Conservation (phyloP, 2,888 invertebrate genomes). For the Ephialtes manifestator region DNA sequence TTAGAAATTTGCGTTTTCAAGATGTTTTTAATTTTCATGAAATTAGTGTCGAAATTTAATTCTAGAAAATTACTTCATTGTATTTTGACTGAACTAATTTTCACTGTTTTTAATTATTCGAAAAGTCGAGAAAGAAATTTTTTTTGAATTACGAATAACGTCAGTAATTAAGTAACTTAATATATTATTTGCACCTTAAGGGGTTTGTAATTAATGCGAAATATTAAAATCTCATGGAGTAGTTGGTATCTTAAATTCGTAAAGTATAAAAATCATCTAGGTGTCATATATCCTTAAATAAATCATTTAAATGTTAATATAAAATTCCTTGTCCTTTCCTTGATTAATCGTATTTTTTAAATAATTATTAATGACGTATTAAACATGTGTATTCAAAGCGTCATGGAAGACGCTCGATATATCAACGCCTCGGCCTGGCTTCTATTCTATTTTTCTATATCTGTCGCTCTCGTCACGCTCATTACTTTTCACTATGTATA, state of each 20-base stretch:
- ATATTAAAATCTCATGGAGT: too few relatives aligned
- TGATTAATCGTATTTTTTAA: slow-evolving; percentile 19
- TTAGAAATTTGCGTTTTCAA: too few relatives aligned
- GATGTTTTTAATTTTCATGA: too few relatives aligned
- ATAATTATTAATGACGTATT: slow-evolving; percentile 21
- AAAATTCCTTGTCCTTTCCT: background rate
- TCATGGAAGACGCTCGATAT: slow-evolving; percentile 61
- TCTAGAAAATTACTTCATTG: too few relatives aligned
- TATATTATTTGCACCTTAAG: too few relatives aligned
- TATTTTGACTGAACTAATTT: too few relatives aligned
- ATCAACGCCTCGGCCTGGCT: slow-evolving; percentile 63
- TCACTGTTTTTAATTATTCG: too few relatives aligned
- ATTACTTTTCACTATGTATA: slow-evolving; percentile 23
- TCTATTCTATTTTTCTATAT: slow-evolving; percentile 55
- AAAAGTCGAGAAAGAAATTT: background rate
- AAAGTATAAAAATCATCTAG: background rate
- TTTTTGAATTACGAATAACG: too few relatives aligned
- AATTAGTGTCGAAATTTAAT: too few relatives aligned
- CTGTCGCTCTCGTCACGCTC: slow-evolving; percentile 53
- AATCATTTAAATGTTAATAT: background rate
- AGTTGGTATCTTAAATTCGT: background rate
- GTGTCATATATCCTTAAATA: background rate
- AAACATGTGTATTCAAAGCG: slow-evolving; percentile 42
- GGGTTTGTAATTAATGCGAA: too few relatives aligned
- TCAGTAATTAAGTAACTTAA: too few relatives aligned